phyloP scores from a whole-genome alignment of 2,888 invertebrate genomes.

The Diaperis boleti region DNA sequence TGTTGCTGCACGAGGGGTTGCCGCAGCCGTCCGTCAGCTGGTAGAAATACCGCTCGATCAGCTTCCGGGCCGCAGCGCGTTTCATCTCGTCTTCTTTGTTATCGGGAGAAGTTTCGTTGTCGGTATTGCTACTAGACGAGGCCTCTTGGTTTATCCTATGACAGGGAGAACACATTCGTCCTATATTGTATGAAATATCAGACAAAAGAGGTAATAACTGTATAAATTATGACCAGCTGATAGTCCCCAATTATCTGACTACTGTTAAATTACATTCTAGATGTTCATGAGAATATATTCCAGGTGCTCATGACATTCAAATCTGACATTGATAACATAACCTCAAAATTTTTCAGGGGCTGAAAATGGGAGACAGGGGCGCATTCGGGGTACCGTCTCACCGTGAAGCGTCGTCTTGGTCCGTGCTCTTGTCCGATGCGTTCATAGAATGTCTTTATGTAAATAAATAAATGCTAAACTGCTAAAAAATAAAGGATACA shows the following conservation, averaged over 20 bases:
- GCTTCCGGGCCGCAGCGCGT: slow-evolving; percentile 82
- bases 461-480: slow-evolving; percentile 32
- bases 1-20: slow-evolving; percentile 86
- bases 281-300: no score
- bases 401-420: slow-evolving; percentile 70
- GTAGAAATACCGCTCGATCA: slow-evolving; percentile 93
- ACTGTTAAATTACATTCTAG: no score
- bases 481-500: slow-evolving; percentile 38
- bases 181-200: no score
- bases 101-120: slow-evolving; percentile 51
- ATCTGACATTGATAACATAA: slow-evolving; percentile 61
- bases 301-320: slow-evolving; percentile 61
- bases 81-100: slow-evolving; percentile 76
- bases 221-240: no score
- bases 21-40: slow-evolving; percentile 94
- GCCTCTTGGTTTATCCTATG: slow-evolving; percentile 64
- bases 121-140: slow-evolving; percentile 60
- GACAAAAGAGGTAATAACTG: no score
- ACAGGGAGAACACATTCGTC: neutral
- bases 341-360: slow-evolving; percentile 48
- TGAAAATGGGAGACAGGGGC: neutral
- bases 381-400: slow-evolving; percentile 50
- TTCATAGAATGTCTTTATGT: slow-evolving; percentile 65
- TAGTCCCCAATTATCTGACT: no score
- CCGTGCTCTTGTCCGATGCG: slow-evolving; percentile 64